Base-by-base conservation (phyloP, 2,113 vertebrate genomes). In the cattle (Bos taurus) region DNA sequence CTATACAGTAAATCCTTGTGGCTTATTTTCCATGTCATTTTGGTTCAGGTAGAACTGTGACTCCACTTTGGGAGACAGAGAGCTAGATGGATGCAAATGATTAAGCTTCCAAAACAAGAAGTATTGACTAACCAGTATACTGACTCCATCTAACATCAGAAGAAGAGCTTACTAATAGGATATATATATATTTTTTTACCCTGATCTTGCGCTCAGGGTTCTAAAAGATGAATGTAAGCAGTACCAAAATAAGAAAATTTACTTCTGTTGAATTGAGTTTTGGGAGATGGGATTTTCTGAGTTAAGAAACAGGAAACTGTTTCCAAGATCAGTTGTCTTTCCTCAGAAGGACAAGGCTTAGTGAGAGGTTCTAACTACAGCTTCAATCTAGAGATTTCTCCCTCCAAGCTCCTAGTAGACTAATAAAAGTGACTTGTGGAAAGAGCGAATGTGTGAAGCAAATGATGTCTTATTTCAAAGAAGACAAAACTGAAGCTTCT, bases 191-290 rank as follows among this genome's bases (percentile, higher is more conserved):
- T 67, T 10, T 67, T 80, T 71, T 84, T 48, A 62, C 50, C 30
- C 8, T 60, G 26, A 40, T 87, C 90, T 80, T 80, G 6, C 84
- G 30, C 48, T 90, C n/a, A 28, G 16, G 19, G 25, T 87, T 67
- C 67, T 96, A 40, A 92, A 87, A 95, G 71, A 14, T 6, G 82
- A 59, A 87, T 82, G 95, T 86, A 96, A 96, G 43, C 64, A 92
- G 12, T 64, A 54, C 33, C 40, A 30, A 89, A 86, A 30, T 81
- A 78, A 78, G 43, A 67, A 87, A 46, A 50, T 88, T 59, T 60
- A 33, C n/a, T 95, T 93, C 57, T 97, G 3, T 62, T 74, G 90
- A 90, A 43, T 43, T 64, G 43, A 36, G 6, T 90, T 95, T 95
- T 50, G 36, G 54, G 62, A 94, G 87, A 88, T 88, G 82, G 59